Evolutionary conservation across 1,140 invertebrate genomes (phyloP), one percentile per base, ranked within the genome.

Genomic region (Campoletis sonorensis): DNA sequence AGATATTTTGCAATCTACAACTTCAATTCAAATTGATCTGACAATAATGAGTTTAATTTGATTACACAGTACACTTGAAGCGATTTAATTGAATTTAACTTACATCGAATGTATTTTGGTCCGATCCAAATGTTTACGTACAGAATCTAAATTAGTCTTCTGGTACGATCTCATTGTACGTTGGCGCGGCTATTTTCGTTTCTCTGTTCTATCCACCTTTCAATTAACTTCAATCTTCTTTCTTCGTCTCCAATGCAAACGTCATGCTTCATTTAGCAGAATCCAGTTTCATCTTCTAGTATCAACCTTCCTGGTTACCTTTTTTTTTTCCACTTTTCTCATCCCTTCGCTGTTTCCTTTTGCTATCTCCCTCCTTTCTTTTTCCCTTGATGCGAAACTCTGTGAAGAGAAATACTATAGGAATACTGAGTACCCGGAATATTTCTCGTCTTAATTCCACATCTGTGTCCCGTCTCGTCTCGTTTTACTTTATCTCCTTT

Each of bases 371-470:
- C 13, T 27, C 26, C 23, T 11, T 3, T 7, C 23, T 21, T n/a
- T 15, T 11, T 7, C 21, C 23, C 61, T 64, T 16, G 11, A 23
- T 64, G 21, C 61, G 61, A 1, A 64, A 64, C 13, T 64, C 27
- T 64, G 23, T 27, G 21, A 21, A 58, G 54, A 13, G 23, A 21
- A 64, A 64, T 23, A 54, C n/a, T 64, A 16, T 4, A 13, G 23
- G 23, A 64, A 15, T 27, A 64, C 23, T 23, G 26, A 26, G 23
- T 64, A 13, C 23, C 21, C 27, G 61, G 61, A 64, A 61, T 21
- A 61, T 61, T 61, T 64, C 61, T 23, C 61, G 18, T 64, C 61
- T 23, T 64, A 64, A 64, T 64, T 64, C 23, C 23, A 64, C 61
- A 64, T 64, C 61, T 64, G n/a, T 64, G 21, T 27, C 61, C 26